Conservation (phyloP, 1,140 invertebrate species). For the Brachystomella parvula region DNA sequence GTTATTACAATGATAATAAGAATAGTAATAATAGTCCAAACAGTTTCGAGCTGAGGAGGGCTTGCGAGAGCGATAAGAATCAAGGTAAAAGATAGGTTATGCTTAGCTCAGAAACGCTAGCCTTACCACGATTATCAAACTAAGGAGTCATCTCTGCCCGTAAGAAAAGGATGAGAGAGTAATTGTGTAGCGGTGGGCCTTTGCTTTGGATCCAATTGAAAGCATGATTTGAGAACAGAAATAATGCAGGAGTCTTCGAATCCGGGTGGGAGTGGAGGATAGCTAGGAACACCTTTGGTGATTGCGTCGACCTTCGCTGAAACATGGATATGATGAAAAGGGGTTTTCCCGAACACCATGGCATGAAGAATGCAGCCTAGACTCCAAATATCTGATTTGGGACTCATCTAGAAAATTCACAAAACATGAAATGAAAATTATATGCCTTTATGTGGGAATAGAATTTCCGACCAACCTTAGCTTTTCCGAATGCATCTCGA, state of each 20-base stretch:
- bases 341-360: conserved; percentile 80
- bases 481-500: conserved; percentile 41
- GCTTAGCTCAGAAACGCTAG: background rate
- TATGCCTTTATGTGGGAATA: background rate
- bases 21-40: background rate
- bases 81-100: background rate
- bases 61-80: background rate
- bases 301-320: conserved; percentile 75
- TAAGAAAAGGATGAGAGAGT: conserved; percentile 56
- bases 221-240: conserved; percentile 57
- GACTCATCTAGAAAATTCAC: conserved; percentile 61
- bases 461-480: conserved; percentile 26
- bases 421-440: background rate
- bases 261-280: conserved; percentile 49
- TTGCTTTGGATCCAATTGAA: conserved; percentile 59
- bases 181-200: conserved; percentile 64
- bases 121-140: background rate
- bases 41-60: background rate
- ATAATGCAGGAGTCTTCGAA: conserved; percentile 47
- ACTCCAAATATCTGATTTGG: conserved; percentile 94
- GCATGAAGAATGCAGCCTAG: conserved; percentile 93
- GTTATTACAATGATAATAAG: background rate
- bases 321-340: conserved; percentile 77
- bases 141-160: no score
- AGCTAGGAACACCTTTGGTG: conserved; percentile 63